Evolutionary conservation across 2,113 vertebrate genomes (phyloP).

Genomic region (Bubo bubo): DNA sequence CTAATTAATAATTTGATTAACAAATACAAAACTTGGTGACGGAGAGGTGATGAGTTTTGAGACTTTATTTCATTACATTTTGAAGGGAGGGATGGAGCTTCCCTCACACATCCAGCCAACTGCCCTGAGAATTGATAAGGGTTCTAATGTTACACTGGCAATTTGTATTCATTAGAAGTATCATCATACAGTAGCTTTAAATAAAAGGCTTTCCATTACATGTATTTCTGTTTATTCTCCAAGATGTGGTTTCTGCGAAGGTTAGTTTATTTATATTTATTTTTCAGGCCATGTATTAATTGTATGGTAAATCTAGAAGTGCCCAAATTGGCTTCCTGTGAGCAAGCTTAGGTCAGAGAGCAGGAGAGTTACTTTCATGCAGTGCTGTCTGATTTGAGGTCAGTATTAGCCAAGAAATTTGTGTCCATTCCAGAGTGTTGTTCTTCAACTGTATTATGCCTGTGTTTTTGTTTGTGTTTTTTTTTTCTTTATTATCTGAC

Average conservation of each 20-base stretch:
- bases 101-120: not conserved
- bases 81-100: not conserved
- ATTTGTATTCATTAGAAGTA: not conserved
- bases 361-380: not conserved
- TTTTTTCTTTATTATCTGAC: not conserved
- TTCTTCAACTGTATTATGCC: not conserved
- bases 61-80: not conserved
- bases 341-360: not conserved
- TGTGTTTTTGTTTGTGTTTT: too few relatives aligned
- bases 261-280: not conserved
- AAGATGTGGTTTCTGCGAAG: not conserved
- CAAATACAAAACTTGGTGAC: not conserved
- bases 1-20: constrained; percentile 1
- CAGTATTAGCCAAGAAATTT: not conserved
- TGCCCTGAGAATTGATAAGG: not conserved
- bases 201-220: not conserved
- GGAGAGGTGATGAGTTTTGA: not conserved
- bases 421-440: not conserved
- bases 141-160: not conserved
- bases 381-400: not conserved
- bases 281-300: not conserved
- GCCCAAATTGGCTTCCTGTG: not conserved
- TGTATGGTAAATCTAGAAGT: not conserved
- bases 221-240: not conserved
- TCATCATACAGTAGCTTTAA: not conserved